A percentile compares a stretch with the other conserved stretches of the same genome.
These are phyloP conservation scores for Apotomis turbidana DNA, from an alignment of 2,888 invertebrate species.

Conservation along the genomic window DNA sequence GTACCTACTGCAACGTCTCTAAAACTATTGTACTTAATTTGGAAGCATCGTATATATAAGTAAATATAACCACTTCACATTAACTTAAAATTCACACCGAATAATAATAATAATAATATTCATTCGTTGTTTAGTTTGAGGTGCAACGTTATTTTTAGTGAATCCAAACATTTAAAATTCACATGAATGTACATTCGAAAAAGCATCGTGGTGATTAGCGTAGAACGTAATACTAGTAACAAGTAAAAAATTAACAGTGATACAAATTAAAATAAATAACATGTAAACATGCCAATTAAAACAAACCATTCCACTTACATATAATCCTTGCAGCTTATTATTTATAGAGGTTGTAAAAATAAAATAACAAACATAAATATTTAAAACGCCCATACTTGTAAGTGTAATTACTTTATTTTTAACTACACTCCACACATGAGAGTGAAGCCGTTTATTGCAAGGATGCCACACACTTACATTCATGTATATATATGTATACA, in stretches of 20 bases:
- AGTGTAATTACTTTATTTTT: slow-evolving; percentile 71
- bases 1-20: too few species aligned
- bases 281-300: slow-evolving; percentile 10
- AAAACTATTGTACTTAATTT: too few species aligned
- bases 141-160: too few species aligned
- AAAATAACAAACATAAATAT: slow-evolving; percentile 42
- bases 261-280: background rate
- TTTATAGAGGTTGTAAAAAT: slow-evolving; percentile 31
- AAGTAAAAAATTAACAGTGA: background rate
- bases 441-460: slow-evolving; percentile 70
- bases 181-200: too few species aligned
- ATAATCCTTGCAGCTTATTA: slow-evolving; percentile 62
- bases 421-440: slow-evolving; percentile 71
- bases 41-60: too few species aligned
- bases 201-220: too few species aligned
- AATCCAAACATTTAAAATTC: too few species aligned
- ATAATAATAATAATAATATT: too few species aligned
- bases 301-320: slow-evolving; percentile 52
- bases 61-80: too few species aligned
- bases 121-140: too few species aligned
- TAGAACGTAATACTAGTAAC: background rate
- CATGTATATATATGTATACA: slow-evolving; percentile 68
- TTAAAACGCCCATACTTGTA: slow-evolving; percentile 40
- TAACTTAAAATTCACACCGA: too few species aligned
- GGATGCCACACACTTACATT: slow-evolving; percentile 71